phyloP scores from a whole-genome alignment of 2,113 vertebrate species.

The Rhagologus leucostigma region DNA sequence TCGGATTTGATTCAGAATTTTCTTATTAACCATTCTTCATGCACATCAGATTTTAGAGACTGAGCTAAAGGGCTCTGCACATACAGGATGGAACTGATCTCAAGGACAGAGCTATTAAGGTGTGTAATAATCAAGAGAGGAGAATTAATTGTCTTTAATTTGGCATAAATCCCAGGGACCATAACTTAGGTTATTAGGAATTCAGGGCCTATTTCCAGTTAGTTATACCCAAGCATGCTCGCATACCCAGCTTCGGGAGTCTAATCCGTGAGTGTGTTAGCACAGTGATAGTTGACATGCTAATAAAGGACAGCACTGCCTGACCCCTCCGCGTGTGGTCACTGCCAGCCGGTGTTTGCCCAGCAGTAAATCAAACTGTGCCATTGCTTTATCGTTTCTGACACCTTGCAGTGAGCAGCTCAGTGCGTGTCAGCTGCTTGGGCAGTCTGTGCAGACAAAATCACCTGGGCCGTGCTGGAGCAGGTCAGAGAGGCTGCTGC shows the following conservation, averaged over 20 bases:
- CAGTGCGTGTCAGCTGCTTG: not conserved
- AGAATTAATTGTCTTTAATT: slow-evolving; percentile 81
- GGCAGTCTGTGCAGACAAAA: not conserved
- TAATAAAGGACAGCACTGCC: not conserved
- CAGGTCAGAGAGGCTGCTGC: not conserved
- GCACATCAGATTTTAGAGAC: slow-evolving; percentile 62
- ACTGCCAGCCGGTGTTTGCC: not conserved
- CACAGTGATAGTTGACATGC: not conserved
- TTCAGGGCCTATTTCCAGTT: slow-evolving; percentile 63
- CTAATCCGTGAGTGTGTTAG: not conserved
- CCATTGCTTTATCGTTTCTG: not conserved
- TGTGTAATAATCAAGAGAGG: slow-evolving; percentile 68
- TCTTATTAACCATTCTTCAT: slow-evolving; percentile 54
- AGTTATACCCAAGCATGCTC: not conserved
- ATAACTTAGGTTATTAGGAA: slow-evolving; percentile 64
- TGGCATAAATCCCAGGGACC: slow-evolving; percentile 73
- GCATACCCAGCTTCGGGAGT: not conserved
- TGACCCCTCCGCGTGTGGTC: not conserved
- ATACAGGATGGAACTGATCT: slow-evolving; percentile 68
- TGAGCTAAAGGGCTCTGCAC: slow-evolving; percentile 52
- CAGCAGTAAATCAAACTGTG: not conserved
- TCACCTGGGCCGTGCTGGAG: not conserved
- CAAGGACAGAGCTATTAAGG: slow-evolving; percentile 75
- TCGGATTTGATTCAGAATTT: slow-evolving; percentile 50
- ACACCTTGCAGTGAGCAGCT: slow-evolving; percentile 11